These are phyloP conservation scores for Lepus oiostolus DNA, from an alignment of 2,797 vertebrate genomes.

Conservation along the genomic window DNA sequence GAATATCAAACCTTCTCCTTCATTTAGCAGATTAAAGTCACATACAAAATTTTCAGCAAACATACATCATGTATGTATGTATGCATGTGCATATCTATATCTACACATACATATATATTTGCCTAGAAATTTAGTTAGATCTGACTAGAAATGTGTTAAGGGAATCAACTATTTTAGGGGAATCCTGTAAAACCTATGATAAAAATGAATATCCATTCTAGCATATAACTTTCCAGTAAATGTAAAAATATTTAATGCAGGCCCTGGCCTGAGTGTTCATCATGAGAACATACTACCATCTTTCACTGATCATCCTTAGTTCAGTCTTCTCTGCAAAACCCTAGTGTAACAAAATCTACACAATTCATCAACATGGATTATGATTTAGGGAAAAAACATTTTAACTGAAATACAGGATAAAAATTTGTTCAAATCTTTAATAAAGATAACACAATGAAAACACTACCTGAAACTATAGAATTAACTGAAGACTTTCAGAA, in stretches of 20 bases:
- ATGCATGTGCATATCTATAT: background rate
- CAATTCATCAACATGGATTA: background rate
- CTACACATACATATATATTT: background rate
- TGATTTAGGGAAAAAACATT: constrained; percentile 33
- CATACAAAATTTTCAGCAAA: constrained; percentile 39
- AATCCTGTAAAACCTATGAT: constrained; percentile 7
- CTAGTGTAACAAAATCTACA: background rate
- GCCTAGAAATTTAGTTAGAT: constrained; percentile 33
- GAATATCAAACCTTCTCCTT: constrained; percentile 17
- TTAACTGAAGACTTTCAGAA: constrained; percentile 9
- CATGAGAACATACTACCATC: background rate
- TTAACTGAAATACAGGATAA: constrained; percentile 12
- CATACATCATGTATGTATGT: background rate
- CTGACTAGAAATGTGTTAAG: constrained; percentile 47
- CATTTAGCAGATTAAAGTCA: constrained; percentile 1
- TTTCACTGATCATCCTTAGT: constrained; percentile 25
- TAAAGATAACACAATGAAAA: constrained; percentile 29
- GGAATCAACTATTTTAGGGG: constrained; percentile 15
- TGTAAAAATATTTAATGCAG: constrained; percentile 21
- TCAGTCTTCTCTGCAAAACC: constrained; percentile 18
- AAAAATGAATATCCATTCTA: constrained; percentile 60
- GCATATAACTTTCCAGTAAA: constrained; percentile 34
- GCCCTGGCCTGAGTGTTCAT: background rate
- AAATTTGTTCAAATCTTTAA: constrained; percentile 12
- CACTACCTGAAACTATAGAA: background rate